Conservation (phyloP, 2,888 invertebrate species). For the Stenolophus ochropezus region DNA sequence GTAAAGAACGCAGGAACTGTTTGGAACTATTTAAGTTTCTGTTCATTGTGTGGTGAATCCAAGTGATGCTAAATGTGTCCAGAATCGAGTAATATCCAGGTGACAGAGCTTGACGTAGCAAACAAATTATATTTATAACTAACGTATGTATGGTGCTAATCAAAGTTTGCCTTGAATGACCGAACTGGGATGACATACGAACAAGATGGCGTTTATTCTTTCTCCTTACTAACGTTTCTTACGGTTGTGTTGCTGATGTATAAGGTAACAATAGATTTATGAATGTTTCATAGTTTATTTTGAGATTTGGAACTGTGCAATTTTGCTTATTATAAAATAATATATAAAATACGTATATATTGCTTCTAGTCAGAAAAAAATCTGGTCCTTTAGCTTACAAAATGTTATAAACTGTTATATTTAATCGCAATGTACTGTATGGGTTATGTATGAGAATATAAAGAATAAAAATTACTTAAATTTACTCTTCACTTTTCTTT, state of each 20-base stretch:
- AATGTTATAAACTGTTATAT: slow-evolving; percentile 72
- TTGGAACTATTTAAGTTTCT: not conserved
- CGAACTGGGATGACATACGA: slow-evolving; percentile 35
- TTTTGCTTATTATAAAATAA: slow-evolving; percentile 69
- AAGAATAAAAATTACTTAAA: slow-evolving; percentile 68
- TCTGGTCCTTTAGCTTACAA: slow-evolving; percentile 72
- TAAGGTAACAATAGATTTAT: slow-evolving; percentile 58
- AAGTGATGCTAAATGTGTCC: slow-evolving; percentile 32
- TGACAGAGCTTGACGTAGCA: slow-evolving; percentile 69
- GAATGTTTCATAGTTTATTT: slow-evolving; percentile 59
- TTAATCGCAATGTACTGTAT: slow-evolving; percentile 74
- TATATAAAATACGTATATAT: slow-evolving; percentile 67
- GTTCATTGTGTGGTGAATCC: not conserved
- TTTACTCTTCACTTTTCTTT: not conserved
- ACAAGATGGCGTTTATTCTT: not conserved
- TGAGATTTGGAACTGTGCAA: slow-evolving; percentile 67
- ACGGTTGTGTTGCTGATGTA: slow-evolving; percentile 56
- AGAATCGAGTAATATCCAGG: slow-evolving; percentile 58
- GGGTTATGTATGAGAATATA: slow-evolving; percentile 75
- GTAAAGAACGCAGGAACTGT: not conserved
- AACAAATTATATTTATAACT: slow-evolving; percentile 69
- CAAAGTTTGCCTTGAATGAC: slow-evolving; percentile 71
- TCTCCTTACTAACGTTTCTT: slow-evolving; percentile 17
- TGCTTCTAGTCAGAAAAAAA: slow-evolving; percentile 69
- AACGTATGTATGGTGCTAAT: slow-evolving; percentile 73